Evolutionary conservation across 2,888 invertebrate genomes (phyloP).

Genomic region (Clostera curtula): DNA sequence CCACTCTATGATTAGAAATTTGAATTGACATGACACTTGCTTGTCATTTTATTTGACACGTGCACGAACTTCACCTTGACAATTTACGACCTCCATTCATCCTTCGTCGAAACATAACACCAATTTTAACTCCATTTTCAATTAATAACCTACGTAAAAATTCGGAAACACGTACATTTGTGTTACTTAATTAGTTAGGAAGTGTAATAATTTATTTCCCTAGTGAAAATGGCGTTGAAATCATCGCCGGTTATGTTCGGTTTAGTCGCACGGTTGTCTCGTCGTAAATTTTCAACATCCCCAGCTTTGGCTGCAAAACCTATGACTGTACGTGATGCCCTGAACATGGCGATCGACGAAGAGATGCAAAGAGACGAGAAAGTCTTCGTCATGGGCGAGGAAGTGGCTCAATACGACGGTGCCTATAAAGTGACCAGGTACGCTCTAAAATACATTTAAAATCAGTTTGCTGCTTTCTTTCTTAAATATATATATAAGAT

Average conservation of each 20-base stretch:
- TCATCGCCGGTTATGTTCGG: slow-evolving; percentile 55
- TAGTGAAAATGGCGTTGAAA: slow-evolving; percentile 65
- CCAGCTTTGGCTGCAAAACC: slow-evolving; percentile 69
- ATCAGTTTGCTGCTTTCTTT: slow-evolving; percentile 10
- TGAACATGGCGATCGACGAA: slow-evolving; percentile 97
- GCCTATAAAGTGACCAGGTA: slow-evolving; percentile 93
- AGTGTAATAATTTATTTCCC: slow-evolving; percentile 19
- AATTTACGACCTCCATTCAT: slow-evolving; percentile 66
- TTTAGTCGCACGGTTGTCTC: slow-evolving; percentile 42
- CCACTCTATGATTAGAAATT: too few relatives aligned
- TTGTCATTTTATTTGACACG: slow-evolving; percentile 11
- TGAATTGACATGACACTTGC: too few relatives aligned
- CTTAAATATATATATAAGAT: slow-evolving; percentile 1
- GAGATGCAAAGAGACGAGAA: slow-evolving; percentile 95
- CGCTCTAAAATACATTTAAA: slow-evolving; percentile 11
- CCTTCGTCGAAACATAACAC: slow-evolving; percentile 42
- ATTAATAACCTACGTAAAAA: slow-evolving; percentile 27
- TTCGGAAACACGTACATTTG: slow-evolving; percentile 24
- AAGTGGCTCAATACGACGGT: slow-evolving; percentile 99
- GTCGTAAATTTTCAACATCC: slow-evolving; percentile 60
- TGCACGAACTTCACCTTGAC: slow-evolving; percentile 21
- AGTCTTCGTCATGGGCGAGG: slow-evolving; percentile 95
- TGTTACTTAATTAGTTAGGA: slow-evolving; percentile 25
- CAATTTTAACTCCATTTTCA: slow-evolving; percentile 49
- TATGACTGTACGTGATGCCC: slow-evolving; percentile 96